A percentile compares a stretch with the other conserved stretches of the same genome.
phyloP scores from a whole-genome alignment of 2,113 vertebrate genomes.

The rabbit (Oryctolagus cuniculus) region mOryCun1.1 NC_091432.1:40704501-40705000 shows the following conservation, averaged over 20 bases:
- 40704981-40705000: not conserved
- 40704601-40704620: not conserved
- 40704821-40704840: not conserved
- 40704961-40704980: not conserved
- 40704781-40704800: not conserved
- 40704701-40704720: not conserved
- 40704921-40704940: not conserved
- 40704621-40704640: not conserved
- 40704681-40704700: not conserved
- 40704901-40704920: not conserved
- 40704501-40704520: not conserved
- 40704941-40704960: not conserved
- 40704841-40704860: not conserved
- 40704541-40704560: no score
- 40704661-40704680: not conserved
- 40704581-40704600: not conserved
- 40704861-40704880: not conserved
- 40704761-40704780: no score
- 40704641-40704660: not conserved
- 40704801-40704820: not conserved
- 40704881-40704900: not conserved
- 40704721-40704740: not conserved
- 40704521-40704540: not conserved
- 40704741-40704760: not conserved
- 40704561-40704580: no score